Conservation (phyloP, 2,888 invertebrate species). For the Stenodera caucasica region DNA sequence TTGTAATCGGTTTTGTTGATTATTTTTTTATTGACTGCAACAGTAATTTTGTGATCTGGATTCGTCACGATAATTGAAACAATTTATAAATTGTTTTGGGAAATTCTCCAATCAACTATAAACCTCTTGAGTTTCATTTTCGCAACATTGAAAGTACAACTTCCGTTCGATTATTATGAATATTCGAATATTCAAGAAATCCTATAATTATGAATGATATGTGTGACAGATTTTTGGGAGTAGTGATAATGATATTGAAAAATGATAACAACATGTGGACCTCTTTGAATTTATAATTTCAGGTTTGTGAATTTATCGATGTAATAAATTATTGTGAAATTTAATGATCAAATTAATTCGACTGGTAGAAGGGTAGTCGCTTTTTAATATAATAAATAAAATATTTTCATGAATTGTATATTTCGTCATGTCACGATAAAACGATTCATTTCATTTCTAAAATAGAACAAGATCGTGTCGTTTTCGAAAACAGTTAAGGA, state of each 20-base stretch:
- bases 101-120: too few relatives aligned
- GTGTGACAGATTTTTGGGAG: conserved; percentile 21
- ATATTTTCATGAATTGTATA: conserved; percentile 9
- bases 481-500: conserved; percentile 34
- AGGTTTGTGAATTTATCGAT: too few relatives aligned
- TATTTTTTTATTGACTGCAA: not conserved
- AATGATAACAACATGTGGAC: conserved; percentile 1
- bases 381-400: too few relatives aligned
- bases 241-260: conserved; percentile 16
- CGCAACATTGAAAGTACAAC: not conserved
- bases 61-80: not conserved
- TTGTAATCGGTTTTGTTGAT: not conserved
- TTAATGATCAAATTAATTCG: not conserved
- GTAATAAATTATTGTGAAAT: too few relatives aligned
- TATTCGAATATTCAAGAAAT: not conserved
- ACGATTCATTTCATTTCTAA: conserved; percentile 13
- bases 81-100: too few relatives aligned
- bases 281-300: too few relatives aligned
- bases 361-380: not conserved
- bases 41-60: not conserved
- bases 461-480: conserved; percentile 20
- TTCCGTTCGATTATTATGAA: not conserved
- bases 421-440: conserved; percentile 5
- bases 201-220: not conserved
- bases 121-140: too few relatives aligned